Percentiles rank a stretch among this genome's conserved stretches.
phyloP scores from a whole-genome alignment of 92 coral and sea anemone genomes.

The Meandrina meandrites region DNA sequence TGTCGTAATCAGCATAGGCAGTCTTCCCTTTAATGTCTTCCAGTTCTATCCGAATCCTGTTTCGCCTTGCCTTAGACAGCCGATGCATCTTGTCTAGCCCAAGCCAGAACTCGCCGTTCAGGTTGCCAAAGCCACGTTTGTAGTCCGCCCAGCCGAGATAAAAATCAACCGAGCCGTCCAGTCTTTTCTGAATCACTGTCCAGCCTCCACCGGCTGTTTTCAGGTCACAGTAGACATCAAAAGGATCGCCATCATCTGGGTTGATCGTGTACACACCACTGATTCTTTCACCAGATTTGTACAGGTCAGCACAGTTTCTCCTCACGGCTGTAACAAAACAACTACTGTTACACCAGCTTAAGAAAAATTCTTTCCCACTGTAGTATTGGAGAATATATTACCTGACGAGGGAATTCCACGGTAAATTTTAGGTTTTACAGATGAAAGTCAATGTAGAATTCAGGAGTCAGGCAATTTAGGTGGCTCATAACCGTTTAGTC shows the following conservation, averaged over 20 bases:
- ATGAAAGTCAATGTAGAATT: no score
- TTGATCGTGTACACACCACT: not conserved
- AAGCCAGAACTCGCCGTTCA: not conserved
- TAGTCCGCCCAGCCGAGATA: not conserved
- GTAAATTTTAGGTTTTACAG: no score
- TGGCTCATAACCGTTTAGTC: no score
- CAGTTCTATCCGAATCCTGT: constrained; percentile 21
- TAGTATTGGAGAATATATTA: no score
- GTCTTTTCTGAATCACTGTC: not conserved
- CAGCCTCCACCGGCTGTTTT: not conserved
- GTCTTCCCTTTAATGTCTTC: constrained; percentile 26
- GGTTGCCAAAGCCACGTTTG: not conserved
- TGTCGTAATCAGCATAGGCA: constrained; percentile 30
- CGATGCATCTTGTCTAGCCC: not conserved
- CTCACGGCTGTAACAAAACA: no score
- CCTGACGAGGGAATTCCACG: no score
- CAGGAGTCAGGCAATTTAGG: no score
- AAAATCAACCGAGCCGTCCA: not conserved
- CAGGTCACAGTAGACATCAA: not conserved
- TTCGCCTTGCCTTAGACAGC: not conserved
- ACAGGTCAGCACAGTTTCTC: not conserved
- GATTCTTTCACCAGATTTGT: not conserved
- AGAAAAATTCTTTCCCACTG: no score
- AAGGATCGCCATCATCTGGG: not conserved
- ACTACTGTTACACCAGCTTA: no score